Conservation (phyloP, 1,140 invertebrate genomes). For the Zaprionus gabonicus region DNA sequence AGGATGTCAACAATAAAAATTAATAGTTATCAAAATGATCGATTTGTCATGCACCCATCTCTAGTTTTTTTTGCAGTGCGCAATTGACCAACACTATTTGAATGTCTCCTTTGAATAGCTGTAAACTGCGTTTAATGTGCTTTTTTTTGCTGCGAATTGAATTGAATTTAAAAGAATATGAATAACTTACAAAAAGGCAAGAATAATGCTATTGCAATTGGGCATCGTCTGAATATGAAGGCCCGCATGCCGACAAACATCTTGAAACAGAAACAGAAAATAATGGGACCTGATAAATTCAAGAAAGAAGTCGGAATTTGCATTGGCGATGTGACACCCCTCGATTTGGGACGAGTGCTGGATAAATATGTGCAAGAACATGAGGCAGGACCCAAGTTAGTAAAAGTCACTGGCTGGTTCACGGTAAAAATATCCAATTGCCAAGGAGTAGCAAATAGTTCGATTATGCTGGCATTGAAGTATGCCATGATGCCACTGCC, state of each 20-base stretch:
- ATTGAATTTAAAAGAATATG: not conserved
- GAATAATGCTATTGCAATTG: not conserved
- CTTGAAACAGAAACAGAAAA: conserved; percentile 1
- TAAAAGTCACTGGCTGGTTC: conserved; percentile 39
- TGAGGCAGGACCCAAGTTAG: not conserved
- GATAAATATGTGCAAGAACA: conserved; percentile 14
- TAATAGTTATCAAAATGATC: not conserved
- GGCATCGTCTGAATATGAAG: not conserved
- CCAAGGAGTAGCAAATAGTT: conserved; percentile 8
- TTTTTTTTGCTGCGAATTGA: not conserved
- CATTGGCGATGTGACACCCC: conserved; percentile 22
- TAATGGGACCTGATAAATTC: conserved; percentile 1
- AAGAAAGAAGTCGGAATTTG: conserved; percentile 10
- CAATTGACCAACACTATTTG: conserved; percentile 16
- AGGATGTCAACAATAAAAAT: not conserved
- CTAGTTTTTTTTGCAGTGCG: not conserved
- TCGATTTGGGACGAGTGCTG: conserved; percentile 2
- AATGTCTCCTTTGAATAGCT: not conserved
- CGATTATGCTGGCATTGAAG: conserved; percentile 39
- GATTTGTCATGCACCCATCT: not conserved
- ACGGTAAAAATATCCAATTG: conserved; percentile 46
- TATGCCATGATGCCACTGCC: conserved; percentile 42
- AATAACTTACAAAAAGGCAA: not conserved
- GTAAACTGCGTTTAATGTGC: conserved; percentile 15
- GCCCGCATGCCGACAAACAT: not conserved